Conservation (phyloP, 2,888 invertebrate genomes). For the Hemicrepidius hirtus region DNA sequence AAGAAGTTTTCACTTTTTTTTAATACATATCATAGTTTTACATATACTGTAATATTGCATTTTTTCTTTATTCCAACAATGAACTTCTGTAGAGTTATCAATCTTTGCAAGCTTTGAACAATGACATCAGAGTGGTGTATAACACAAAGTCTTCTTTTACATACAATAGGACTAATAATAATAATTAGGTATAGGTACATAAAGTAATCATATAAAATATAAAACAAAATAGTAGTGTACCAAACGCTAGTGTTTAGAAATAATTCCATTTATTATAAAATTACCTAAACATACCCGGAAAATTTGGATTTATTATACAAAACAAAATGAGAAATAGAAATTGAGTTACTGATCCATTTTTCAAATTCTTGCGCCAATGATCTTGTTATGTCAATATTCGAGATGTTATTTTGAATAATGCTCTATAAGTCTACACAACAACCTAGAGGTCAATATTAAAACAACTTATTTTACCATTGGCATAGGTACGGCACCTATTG, state of each 20-base stretch:
- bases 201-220: no score
- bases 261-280: neutral
- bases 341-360: neutral
- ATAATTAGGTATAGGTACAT: neutral
- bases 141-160: slow-evolving; percentile 4
- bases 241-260: slow-evolving; percentile 1
- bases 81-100: slow-evolving; percentile 1
- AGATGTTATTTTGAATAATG: slow-evolving; percentile 16
- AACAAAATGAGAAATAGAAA: slow-evolving; percentile 2
- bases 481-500: neutral
- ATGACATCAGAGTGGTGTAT: neutral
- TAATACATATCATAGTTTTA: slow-evolving; percentile 27
- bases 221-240: slow-evolving; percentile 7
- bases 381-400: neutral
- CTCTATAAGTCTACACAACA: slow-evolving; percentile 6
- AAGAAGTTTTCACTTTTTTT: slow-evolving; percentile 40
- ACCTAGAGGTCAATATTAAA: no score
- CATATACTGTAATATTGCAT: slow-evolving; percentile 40
- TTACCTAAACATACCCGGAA: neutral
- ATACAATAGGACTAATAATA: slow-evolving; percentile 3
- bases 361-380: neutral
- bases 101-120: slow-evolving; percentile 2
- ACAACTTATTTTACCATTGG: neutral
- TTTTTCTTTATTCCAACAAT: slow-evolving; percentile 17
- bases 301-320: neutral